phyloP scores from a whole-genome alignment of 2,888 invertebrate genomes.

The Drosophila rubida region DNA sequence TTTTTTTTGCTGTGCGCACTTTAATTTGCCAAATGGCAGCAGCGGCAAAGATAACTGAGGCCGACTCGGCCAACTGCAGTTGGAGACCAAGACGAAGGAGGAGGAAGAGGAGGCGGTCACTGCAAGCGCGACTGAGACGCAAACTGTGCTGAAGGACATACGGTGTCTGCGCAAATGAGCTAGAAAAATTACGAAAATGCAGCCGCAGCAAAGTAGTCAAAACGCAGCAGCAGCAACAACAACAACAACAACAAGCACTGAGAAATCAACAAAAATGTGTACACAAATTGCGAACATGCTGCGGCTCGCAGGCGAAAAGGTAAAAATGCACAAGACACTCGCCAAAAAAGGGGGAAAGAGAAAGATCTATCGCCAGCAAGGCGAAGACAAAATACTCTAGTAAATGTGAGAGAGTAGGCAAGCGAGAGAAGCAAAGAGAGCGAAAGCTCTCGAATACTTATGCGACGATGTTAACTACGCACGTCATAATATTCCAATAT shows the following conservation, averaged over 20 bases:
- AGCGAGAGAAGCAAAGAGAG: too few species aligned
- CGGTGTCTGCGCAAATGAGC: slow-evolving; percentile 70
- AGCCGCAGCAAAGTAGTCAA: slow-evolving; percentile 52
- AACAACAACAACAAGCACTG: slow-evolving; percentile 9
- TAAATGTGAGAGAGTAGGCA: not conserved
- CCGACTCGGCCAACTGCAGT: slow-evolving; percentile 18
- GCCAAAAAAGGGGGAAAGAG: not conserved
- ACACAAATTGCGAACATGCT: slow-evolving; percentile 53
- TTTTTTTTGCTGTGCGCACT: slow-evolving; percentile 53
- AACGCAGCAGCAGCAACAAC: slow-evolving; percentile 25
- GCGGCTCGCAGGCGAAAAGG: slow-evolving; percentile 44
- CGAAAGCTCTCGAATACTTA: too few species aligned
- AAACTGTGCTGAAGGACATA: slow-evolving; percentile 69
- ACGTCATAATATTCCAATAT: too few species aligned
- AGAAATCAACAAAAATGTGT: slow-evolving; percentile 26
- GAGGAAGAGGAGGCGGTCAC: slow-evolving; percentile 2
- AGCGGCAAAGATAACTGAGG: slow-evolving; percentile 49
- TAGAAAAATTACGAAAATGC: slow-evolving; percentile 71
- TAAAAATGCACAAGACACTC: slow-evolving; percentile 38
- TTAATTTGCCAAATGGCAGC: slow-evolving; percentile 72
- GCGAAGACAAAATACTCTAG: not conserved
- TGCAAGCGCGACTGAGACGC: slow-evolving; percentile 1
- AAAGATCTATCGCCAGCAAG: not conserved
- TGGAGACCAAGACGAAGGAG: slow-evolving; percentile 7
- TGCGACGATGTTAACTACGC: too few species aligned